phyloP scores from a whole-genome alignment of 1,140 invertebrate species.

The Danaus plexippus region DNA sequence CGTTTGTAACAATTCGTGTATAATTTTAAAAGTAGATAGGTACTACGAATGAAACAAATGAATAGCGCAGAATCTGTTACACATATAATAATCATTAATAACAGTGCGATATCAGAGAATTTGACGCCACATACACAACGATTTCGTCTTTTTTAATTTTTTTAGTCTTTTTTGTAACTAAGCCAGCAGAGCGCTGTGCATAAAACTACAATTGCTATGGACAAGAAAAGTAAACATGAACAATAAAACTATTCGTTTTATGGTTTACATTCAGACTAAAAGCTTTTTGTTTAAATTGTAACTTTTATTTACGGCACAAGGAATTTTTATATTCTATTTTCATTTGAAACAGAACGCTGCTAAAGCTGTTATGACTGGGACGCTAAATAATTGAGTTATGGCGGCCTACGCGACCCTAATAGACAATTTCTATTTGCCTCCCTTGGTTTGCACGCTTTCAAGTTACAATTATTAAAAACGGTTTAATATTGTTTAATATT shows the following conservation, averaged over 20 bases:
- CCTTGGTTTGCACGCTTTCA: conserved; percentile 11
- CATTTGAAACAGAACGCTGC: conserved; percentile 15
- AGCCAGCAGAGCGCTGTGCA: conserved; percentile 8
- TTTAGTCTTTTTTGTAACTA: conserved; percentile 1
- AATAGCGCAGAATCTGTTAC: too few species aligned
- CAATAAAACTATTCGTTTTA: conserved; percentile 25
- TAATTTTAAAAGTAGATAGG: too few species aligned
- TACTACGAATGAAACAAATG: too few species aligned
- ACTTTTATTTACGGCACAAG: conserved; percentile 18
- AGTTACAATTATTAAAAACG: conserved; percentile 11
- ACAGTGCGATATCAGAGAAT: too few species aligned
- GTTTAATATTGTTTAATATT: conserved; percentile 8
- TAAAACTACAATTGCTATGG: conserved; percentile 15
- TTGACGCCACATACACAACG: too few species aligned
- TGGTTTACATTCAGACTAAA: conserved; percentile 21
- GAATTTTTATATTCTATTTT: conserved; percentile 22
- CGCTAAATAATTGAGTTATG: conserved; percentile 17
- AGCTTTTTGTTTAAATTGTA: conserved; percentile 24
- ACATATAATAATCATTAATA: too few species aligned
- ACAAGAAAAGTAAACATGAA: conserved; percentile 21
- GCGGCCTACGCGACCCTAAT: conserved; percentile 13
- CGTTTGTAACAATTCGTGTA: too few species aligned
- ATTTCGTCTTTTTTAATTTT: too few species aligned
- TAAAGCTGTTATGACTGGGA: conserved; percentile 6
- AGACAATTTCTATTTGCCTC: conserved; percentile 19